phyloP scores from a whole-genome alignment of 1,140 invertebrate species.

The Euwallacea similis region DNA sequence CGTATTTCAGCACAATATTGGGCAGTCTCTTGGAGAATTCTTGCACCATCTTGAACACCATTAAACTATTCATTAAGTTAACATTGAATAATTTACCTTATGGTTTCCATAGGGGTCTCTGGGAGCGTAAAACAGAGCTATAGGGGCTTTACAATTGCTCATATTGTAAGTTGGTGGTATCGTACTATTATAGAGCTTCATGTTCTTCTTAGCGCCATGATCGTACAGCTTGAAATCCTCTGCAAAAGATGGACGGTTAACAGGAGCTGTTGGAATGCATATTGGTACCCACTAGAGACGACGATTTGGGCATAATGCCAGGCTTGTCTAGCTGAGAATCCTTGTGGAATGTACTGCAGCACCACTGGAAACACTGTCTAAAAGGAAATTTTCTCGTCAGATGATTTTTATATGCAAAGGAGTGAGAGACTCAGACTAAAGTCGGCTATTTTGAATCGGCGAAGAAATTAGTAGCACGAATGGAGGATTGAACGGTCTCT shows the following conservation, averaged over 20 bases:
- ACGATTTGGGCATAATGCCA: slow-evolving; percentile 66
- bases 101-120: slow-evolving; percentile 21
- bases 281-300: neutral
- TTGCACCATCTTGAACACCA: slow-evolving; percentile 20
- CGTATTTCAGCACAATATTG: slow-evolving; percentile 20
- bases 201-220: slow-evolving; percentile 41
- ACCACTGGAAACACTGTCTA: slow-evolving; percentile 76
- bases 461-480: too few species aligned
- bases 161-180: slow-evolving; percentile 37
- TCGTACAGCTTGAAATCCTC: slow-evolving; percentile 64
- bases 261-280: neutral
- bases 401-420: too few species aligned
- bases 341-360: slow-evolving; percentile 59
- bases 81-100: slow-evolving; percentile 15
- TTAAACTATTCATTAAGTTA: neutral
- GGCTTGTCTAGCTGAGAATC: slow-evolving; percentile 61
- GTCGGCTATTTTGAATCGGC: too few species aligned
- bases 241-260: slow-evolving; percentile 6
- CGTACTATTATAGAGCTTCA: slow-evolving; percentile 30
- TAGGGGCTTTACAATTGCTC: slow-evolving; percentile 26
- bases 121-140: slow-evolving; percentile 34
- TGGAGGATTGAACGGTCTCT: too few species aligned
- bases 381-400: slow-evolving; percentile 20
- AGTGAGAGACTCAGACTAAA: too few species aligned
- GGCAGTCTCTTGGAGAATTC: slow-evolving; percentile 20